Conservation (phyloP, 2,113 vertebrate species). For the Rostratula benghalensis region DNA sequence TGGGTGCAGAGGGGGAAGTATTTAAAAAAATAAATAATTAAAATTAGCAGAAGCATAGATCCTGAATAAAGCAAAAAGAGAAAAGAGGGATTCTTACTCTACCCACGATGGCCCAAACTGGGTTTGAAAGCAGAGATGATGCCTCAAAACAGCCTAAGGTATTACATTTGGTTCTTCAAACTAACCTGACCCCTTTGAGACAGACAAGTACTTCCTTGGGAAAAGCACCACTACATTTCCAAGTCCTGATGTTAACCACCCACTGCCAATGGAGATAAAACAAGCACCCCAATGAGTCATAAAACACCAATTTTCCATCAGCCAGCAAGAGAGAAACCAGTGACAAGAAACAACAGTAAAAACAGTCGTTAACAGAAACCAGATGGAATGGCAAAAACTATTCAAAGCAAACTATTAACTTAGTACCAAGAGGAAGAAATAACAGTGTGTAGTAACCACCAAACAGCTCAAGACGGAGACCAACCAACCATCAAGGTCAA, state of each 20-base stretch:
- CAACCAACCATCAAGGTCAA: neutral
- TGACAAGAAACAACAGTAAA: slow-evolving; percentile 29
- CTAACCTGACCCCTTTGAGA: slow-evolving; percentile 2
- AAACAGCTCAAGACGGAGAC: neutral
- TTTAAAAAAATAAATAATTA: neutral
- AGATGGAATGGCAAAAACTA: neutral
- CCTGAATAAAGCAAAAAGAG: neutral
- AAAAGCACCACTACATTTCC: neutral
- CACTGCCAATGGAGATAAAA: neutral
- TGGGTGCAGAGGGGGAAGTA: neutral
- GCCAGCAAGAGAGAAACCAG: slow-evolving; percentile 5
- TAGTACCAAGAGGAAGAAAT: neutral
- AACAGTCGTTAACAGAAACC: neutral
- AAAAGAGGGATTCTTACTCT: neutral
- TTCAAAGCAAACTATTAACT: slow-evolving; percentile 1
- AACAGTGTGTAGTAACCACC: neutral
- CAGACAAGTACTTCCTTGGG: neutral
- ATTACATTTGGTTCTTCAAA: slow-evolving; percentile 29
- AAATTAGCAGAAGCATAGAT: neutral
- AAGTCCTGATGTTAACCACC: neutral
- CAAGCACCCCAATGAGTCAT: neutral
- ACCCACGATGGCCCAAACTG: neutral
- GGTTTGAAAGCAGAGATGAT: neutral
- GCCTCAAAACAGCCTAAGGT: slow-evolving; percentile 24
- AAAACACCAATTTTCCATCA: slow-evolving; percentile 22